Conservation (phyloP, 2,113 vertebrate genomes). For the Ibidorhyncha struthersii region DNA sequence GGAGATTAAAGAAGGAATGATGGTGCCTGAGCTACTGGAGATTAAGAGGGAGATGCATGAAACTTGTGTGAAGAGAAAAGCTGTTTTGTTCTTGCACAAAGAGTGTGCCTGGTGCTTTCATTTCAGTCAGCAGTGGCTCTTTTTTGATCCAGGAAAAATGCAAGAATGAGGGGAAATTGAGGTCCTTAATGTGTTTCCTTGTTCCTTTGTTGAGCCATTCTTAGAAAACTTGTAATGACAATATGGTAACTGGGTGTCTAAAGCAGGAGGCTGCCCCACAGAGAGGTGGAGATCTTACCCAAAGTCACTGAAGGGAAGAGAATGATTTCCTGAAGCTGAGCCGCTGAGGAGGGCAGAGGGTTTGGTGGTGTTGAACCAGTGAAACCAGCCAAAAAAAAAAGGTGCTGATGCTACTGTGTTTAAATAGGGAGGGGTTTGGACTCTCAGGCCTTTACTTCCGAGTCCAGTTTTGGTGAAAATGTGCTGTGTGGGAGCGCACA, state of each 20-base stretch:
- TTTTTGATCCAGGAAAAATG: not conserved
- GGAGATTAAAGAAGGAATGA: not conserved
- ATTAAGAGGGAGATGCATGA: not conserved
- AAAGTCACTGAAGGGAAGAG: no score
- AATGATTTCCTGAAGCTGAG: not conserved
- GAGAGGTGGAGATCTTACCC: not conserved
- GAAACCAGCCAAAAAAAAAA: not conserved
- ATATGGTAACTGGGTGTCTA: accelerated
- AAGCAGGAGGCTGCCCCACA: no score
- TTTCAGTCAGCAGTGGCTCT: not conserved
- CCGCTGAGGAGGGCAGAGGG: accelerated
- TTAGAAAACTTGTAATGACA: not conserved
- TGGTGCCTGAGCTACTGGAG: not conserved
- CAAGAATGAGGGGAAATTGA: not conserved
- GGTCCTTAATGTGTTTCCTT: not conserved
- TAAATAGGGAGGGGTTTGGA: no score
- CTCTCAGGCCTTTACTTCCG: not conserved
- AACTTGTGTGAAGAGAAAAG: not conserved
- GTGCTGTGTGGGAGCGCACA: not conserved
- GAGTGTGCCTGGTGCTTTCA: not conserved
- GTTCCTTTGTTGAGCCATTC: not conserved
- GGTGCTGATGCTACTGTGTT: not conserved
- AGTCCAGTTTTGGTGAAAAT: not conserved
- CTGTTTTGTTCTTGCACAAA: not conserved
- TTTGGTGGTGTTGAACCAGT: not conserved